Evolutionary conservation across 1,140 invertebrate species (phyloP).

Genomic region (Platyura marginata): DNA sequence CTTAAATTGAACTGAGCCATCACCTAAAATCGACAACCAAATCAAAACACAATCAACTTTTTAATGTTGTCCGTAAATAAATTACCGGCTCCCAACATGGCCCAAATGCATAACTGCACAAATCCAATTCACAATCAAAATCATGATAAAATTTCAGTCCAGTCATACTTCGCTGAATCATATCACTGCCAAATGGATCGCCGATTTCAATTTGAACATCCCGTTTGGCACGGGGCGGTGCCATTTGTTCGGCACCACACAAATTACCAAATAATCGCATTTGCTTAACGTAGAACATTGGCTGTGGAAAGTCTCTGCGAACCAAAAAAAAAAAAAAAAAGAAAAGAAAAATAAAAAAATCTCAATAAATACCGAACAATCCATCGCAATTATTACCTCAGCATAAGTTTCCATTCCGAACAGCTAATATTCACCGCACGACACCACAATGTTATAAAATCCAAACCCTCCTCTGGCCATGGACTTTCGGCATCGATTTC

Average conservation of each 20-base stretch:
- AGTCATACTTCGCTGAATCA: slow-evolving; percentile 74
- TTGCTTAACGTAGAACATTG: slow-evolving; percentile 63
- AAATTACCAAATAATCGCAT: slow-evolving; percentile 78
- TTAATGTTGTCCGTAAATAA: neutral
- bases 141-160: slow-evolving; percentile 96
- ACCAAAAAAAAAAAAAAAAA: too few species aligned
- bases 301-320: slow-evolving; percentile 86
- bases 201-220: slow-evolving; percentile 53
- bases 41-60: neutral
- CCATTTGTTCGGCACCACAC: slow-evolving; percentile 74
- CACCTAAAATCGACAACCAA: neutral
- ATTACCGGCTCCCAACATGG: slow-evolving; percentile 94
- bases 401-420: slow-evolving; percentile 64
- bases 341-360: too few species aligned
- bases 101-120: slow-evolving; percentile 83
- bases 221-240: slow-evolving; percentile 54
- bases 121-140: slow-evolving; percentile 82
- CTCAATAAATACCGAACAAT: neutral
- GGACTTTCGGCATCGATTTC: slow-evolving; percentile 71
- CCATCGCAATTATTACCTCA: slow-evolving; percentile 26
- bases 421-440: slow-evolving; percentile 64
- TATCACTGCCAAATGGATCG: slow-evolving; percentile 49
- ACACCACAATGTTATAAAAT: slow-evolving; percentile 89
- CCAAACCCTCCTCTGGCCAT: slow-evolving; percentile 77
- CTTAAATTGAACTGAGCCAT: slow-evolving; percentile 88